These are phyloP conservation scores for Epinephelus awoara DNA, from an alignment of 2,797 vertebrate genomes.

Conservation along the genomic window DNA sequence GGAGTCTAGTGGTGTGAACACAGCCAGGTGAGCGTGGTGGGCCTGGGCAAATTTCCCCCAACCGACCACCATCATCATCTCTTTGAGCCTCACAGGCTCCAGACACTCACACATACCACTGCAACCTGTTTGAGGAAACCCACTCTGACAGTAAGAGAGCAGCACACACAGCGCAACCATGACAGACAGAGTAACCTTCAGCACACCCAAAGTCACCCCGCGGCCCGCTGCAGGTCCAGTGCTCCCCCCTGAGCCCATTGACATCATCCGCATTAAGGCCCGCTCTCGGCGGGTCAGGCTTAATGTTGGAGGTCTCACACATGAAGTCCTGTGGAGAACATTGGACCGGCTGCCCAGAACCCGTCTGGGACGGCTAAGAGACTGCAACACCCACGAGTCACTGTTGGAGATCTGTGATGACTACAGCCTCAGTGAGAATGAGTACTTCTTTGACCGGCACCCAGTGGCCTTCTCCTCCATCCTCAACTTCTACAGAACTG, in stretches of 20 bases:
- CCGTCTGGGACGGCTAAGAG: slow-evolving; percentile 93
- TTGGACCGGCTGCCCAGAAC: slow-evolving; percentile 96
- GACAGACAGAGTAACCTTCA: slow-evolving; percentile 89
- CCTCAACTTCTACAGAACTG: slow-evolving; percentile 99
- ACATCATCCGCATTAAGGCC: slow-evolving; percentile 95
- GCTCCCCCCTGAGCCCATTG: slow-evolving; percentile 95
- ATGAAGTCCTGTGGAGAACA: slow-evolving; percentile 97
- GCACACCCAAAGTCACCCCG: slow-evolving; percentile 83
- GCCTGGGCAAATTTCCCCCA: slow-evolving; percentile 1
- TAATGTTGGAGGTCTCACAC: slow-evolving; percentile 96
- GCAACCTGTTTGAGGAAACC: not conserved
- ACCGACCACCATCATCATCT: slow-evolving; percentile 10
- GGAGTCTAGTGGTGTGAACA: slow-evolving; percentile 42
- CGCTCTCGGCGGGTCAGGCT: slow-evolving; percentile 93
- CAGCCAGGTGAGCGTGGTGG: slow-evolving; percentile 46
- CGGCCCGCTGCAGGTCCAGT: slow-evolving; percentile 80
- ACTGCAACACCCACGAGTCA: slow-evolving; percentile 97
- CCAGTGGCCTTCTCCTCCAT: slow-evolving; percentile 99
- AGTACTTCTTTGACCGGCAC: slow-evolving; percentile 98
- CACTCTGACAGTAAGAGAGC: not conserved
- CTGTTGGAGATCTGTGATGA: slow-evolving; percentile 97
- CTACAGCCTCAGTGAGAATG: slow-evolving; percentile 94
- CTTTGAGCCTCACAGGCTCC: not conserved
- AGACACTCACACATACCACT: not conserved
- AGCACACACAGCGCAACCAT: slow-evolving; percentile 76